phyloP scores from a whole-genome alignment of 2,888 invertebrate genomes.

The Uloborus plumipes region DNA sequence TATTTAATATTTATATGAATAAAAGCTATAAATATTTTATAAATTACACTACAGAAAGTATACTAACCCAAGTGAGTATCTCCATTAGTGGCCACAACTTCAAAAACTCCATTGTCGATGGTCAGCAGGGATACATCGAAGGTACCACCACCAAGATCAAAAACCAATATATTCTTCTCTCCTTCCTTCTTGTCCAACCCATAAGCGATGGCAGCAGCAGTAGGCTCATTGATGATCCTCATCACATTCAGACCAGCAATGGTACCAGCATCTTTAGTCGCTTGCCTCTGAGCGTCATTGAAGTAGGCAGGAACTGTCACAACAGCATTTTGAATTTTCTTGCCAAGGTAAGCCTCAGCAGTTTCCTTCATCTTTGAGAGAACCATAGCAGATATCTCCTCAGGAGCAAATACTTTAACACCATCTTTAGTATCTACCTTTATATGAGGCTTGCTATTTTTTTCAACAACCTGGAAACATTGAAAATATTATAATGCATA shows the following conservation, averaged over 20 bases:
- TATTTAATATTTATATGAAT: too few relatives aligned
- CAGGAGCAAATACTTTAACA: constrained; percentile 93
- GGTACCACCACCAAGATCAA: constrained; percentile 99
- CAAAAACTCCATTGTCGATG: constrained; percentile 99
- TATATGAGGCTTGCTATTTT: constrained; percentile 95
- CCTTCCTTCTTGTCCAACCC: constrained; percentile 97
- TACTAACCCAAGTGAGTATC: constrained; percentile 85
- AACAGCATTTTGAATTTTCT: constrained; percentile 89
- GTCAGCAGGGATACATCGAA: constrained; percentile 98
- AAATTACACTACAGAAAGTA: not conserved
- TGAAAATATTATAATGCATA: constrained; percentile 2
- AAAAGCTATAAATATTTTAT: not conserved
- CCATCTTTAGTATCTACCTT: constrained; percentile 86
- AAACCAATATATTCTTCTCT: constrained; percentile 98
- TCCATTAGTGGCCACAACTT: constrained; percentile 90
- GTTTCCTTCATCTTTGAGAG: constrained; percentile 98
- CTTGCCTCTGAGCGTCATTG: constrained; percentile 99
- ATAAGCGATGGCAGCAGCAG: constrained; percentile 96
- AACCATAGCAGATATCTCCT: constrained; percentile 99
- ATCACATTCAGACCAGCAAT: constrained; percentile 92
- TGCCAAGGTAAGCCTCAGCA: constrained; percentile 96
- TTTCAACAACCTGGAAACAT: constrained; percentile 80
- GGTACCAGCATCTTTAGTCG: constrained; percentile 97
- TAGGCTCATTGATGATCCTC: constrained; percentile 98
- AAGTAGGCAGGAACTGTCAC: constrained; percentile 98